phyloP scores from a whole-genome alignment of 2,113 vertebrate genomes.

The Rallus limicola region DNA sequence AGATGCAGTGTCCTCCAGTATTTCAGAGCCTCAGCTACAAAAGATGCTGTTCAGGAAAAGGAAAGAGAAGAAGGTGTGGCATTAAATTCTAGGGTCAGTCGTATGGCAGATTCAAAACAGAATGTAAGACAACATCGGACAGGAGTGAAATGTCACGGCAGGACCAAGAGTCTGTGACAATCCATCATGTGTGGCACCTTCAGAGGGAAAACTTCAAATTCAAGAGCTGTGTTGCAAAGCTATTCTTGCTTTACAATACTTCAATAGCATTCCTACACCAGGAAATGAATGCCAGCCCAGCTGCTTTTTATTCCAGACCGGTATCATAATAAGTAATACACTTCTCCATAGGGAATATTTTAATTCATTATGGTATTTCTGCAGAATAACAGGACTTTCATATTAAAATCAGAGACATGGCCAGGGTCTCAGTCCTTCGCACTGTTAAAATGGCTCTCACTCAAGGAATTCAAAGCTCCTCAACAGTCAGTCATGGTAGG shows the following conservation, averaged over 20 bases:
- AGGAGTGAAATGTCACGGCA: slow-evolving; percentile 58
- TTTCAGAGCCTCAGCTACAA: slow-evolving; percentile 60
- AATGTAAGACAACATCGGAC: slow-evolving; percentile 26
- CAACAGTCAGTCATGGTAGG: background rate
- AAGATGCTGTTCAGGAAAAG: slow-evolving; percentile 16
- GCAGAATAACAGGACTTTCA: slow-evolving; percentile 4
- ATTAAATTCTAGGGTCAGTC: slow-evolving; percentile 53
- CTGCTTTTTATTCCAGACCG: slow-evolving; percentile 14
- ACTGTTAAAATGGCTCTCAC: background rate
- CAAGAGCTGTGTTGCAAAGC: slow-evolving; percentile 14
- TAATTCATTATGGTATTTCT: slow-evolving; percentile 14
- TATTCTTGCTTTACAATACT: slow-evolving; percentile 15
- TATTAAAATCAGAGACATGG: slow-evolving; percentile 3
- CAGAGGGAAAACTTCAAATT: slow-evolving; percentile 40
- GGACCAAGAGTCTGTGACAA: slow-evolving; percentile 52
- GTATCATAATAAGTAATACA: background rate
- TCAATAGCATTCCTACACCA: background rate
- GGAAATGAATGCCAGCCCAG: background rate
- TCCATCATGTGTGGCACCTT: slow-evolving; percentile 61
- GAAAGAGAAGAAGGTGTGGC: slow-evolving; percentile 25
- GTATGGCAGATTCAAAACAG: slow-evolving; percentile 45
- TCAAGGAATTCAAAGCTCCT: background rate
- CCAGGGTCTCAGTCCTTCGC: background rate
- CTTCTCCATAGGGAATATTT: slow-evolving; percentile 4
- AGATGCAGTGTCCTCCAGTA: slow-evolving; percentile 40